Evolutionary conservation across 1,140 invertebrate genomes (phyloP), one percentile per base, ranked within the genome.

Genomic region (Drosophila nasuta): DNA sequence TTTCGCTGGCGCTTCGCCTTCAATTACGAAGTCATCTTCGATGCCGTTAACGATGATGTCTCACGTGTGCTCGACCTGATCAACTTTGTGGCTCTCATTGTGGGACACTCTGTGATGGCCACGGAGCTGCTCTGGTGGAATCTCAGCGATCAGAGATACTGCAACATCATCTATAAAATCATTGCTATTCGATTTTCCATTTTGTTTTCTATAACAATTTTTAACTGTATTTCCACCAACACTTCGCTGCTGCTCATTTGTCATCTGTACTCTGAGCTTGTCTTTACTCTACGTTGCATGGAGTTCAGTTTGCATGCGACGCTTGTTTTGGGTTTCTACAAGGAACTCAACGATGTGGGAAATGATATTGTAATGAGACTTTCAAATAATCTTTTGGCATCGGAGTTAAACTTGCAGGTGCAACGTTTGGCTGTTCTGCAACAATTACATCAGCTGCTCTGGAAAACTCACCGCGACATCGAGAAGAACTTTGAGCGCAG

Each of bases 181-280:
- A 8, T 77, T 1, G 46, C 41, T 3, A 8, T 59, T 1, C 54
- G 68, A 0, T 25, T 76, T 1, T 2, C n/a, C 0, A 11, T 65
- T 13, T 13, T 76, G 0, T 6, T 64, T 6, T 10, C 11, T 1
- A 35, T 59, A 0, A 71, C 74, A 15, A 28, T 71, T 1, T 43
- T 35, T 10, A 65, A 72, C 20, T 46, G 35, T n/a, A 13, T 63
- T 0, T 51, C 2, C 0, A 25, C 30, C 8, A 57, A 13, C 0
- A 41, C 15, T 1, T 52, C 33, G 0, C 25, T 46, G 3, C n/a
- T 77, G 7, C 57, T 77, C 2, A 38, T 67, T 10, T 35, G 30
- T 13, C 57, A 66, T 30, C 45, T 67, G 8, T 77, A 73, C 35
- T 73, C 75, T 25, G 63, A 77, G 30, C 1, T 77, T n/a, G 62